A percentile compares a stretch with the other conserved stretches of the same genome.
Conservation (phyloP, 2,113 vertebrate species). For the Hyla sarda region DNA sequence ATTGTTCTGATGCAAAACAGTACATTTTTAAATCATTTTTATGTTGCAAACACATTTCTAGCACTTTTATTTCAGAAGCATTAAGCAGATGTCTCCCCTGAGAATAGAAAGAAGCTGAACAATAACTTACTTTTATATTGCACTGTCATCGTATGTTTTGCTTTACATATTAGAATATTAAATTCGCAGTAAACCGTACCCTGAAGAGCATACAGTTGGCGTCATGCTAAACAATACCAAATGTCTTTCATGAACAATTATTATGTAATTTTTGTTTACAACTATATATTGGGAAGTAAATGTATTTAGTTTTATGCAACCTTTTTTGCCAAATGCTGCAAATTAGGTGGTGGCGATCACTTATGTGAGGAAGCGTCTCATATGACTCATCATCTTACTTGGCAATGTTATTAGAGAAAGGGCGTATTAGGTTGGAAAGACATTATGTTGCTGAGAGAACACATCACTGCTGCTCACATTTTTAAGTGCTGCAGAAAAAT, state of each 20-base stretch:
- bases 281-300: slow-evolving; percentile 3
- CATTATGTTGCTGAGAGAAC: slow-evolving; percentile 19
- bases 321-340: slow-evolving; percentile 3
- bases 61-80: slow-evolving; percentile 56
- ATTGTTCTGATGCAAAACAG: slow-evolving; percentile 55
- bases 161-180: slow-evolving; percentile 57
- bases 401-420: slow-evolving; percentile 34
- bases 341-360: slow-evolving; percentile 8
- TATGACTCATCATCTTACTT: slow-evolving; percentile 31
- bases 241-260: slow-evolving; percentile 46
- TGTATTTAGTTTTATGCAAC: slow-evolving; percentile 6
- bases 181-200: slow-evolving; percentile 45
- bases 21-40: slow-evolving; percentile 60
- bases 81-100: slow-evolving; percentile 59
- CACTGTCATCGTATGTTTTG: slow-evolving; percentile 55
- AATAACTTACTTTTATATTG: slow-evolving; percentile 58
- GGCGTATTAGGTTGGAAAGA: slow-evolving; percentile 40
- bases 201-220: slow-evolving; percentile 47
- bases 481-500: not conserved
- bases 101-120: slow-evolving; percentile 42
- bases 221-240: slow-evolving; percentile 40
- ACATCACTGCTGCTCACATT: slow-evolving; percentile 4
- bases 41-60: slow-evolving; percentile 54
- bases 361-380: slow-evolving; percentile 30
- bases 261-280: slow-evolving; percentile 49